Evolutionary conservation across 2,797 vertebrate genomes (phyloP), one percentile per base, ranked within the genome.

Genomic region (Chrysocyon brachyurus): DNA sequence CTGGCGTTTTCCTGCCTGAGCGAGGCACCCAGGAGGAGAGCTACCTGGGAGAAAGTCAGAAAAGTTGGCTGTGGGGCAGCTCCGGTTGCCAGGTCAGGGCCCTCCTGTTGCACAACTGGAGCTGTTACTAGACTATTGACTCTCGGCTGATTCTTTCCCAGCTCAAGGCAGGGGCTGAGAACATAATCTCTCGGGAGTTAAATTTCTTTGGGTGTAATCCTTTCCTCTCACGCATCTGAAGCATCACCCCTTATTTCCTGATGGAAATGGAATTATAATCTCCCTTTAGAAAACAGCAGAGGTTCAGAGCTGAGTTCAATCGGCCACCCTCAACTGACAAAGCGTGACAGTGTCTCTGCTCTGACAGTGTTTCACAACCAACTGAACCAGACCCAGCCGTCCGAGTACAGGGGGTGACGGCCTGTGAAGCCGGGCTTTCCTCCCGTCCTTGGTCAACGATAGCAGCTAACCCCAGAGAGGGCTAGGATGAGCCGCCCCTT

Each of bases 211-310:
- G 85, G 61, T 77, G 36, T 94, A 83, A 95, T 83, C 68, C 26
- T 33, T 97, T 90, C 73, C 82, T 86, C 72, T 97, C 93, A 92
- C 0, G 1, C 6, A 57, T 75, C 79, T 56, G 61, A 92, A 95
- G 63, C 61, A 83, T 84, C 54, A 5, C 31, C 85, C 63, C 78
- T 83, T 70, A 91, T 73, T 95, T 97, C 59, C 66, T 64, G 63
- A 90, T 75, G 79, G 86, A 77, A 92, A 90, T 12, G 61, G 90
- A 94, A 46, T 94, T 88, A 79, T 56, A 88, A 92, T 78, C 83
- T 89, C 73, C 73, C 75, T 91, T 96, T n/a, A 17, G 84, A 96
- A 96, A 97, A 92, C 49, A 63, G 70, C 78, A 87, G 28, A 91
- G 88, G 77, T 64, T 97, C 66, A 96, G 75, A 22, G 31, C 54